Evolutionary conservation across 2,113 vertebrate genomes (phyloP), one percentile per base, ranked within the genome.

Genomic region (Himantopus leucocephalus): DNA sequence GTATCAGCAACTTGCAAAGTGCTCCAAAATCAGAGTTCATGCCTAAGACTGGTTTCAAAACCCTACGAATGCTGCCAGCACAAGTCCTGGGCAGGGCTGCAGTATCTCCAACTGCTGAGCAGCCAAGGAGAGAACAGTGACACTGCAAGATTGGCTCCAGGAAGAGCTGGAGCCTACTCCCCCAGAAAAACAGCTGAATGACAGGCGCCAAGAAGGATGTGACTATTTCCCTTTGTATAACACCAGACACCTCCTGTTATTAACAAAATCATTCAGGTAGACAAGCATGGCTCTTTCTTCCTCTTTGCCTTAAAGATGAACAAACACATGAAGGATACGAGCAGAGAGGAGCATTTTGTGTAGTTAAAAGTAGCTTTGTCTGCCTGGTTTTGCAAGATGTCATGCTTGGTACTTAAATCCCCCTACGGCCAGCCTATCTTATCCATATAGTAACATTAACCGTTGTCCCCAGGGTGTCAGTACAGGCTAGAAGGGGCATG

Each of bases 11-110:
- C 48, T 76, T 76, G 66, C 52, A 83, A 34, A 83, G 37, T 17
- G 26, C 43, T 92, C 47, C 56, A 92, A 83, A 71, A 96, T 76
- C 77, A 75, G 43, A 70, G 45, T 41, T 78, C 74, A 35, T 7
- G 50, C 58, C 56, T 75, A 62, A 89, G 34, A 26, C 77, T 56
- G 50, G 70, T 90, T 97, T 78, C 60, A 83, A 92, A 97, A 60
- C 64, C 30, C 50, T 62, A 64, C 60, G 67, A 85, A 92, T 9
- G 82, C 88, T 81, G 87, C 78, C 81, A 92, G 68, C 63, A 26
- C 59, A 89, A 94, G 80, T 59, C 34, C 59, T 39, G 23, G 59
- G 92, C 50, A 93, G 60, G 52, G 58, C 75, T 88, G 85, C 85
- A 56, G 41, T 18, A 83, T 26, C 29, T 91, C 45, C 59, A 68